phyloP scores from a whole-genome alignment of 2,888 invertebrate genomes.

The Crepidodera aurea region DNA sequence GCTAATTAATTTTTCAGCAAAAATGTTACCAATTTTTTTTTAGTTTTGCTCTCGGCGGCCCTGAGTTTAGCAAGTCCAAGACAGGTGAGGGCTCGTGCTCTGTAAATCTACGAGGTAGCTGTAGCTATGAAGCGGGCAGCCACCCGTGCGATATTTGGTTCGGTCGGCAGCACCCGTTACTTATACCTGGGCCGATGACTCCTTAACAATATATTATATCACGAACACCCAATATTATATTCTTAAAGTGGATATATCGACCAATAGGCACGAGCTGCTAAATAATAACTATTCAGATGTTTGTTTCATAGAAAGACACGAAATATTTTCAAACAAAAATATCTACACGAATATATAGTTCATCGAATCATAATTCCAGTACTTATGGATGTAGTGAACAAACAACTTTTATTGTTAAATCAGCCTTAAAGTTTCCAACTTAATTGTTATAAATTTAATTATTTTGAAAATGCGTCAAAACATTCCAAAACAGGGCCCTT shows the following conservation, averaged over 20 bases:
- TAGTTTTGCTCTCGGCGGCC: background rate
- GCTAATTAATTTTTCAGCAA: no score
- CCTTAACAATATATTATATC: conserved; percentile 55
- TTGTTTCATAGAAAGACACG: conserved; percentile 5
- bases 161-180: conserved; percentile 59
- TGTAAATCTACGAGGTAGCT: conserved; percentile 52
- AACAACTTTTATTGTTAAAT: no score
- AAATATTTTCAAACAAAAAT: background rate
- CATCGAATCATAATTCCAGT: no score
- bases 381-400: no score
- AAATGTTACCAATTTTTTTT: background rate
- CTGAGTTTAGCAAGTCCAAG: background rate
- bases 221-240: conserved; percentile 43
- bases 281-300: conserved; percentile 12
- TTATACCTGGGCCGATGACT: conserved; percentile 58
- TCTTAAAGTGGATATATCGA: conserved; percentile 34
- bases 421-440: no score
- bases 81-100: conserved; percentile 54
- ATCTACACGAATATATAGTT: no score
- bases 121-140: conserved; percentile 54
- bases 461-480: no score
- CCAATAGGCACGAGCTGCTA: conserved; percentile 33
- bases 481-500: no score
- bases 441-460: no score
- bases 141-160: conserved; percentile 60